Evolutionary conservation across 1,140 invertebrate species (phyloP), one percentile per base, ranked within the genome.

Genomic region (Drosophila busckii): DNA sequence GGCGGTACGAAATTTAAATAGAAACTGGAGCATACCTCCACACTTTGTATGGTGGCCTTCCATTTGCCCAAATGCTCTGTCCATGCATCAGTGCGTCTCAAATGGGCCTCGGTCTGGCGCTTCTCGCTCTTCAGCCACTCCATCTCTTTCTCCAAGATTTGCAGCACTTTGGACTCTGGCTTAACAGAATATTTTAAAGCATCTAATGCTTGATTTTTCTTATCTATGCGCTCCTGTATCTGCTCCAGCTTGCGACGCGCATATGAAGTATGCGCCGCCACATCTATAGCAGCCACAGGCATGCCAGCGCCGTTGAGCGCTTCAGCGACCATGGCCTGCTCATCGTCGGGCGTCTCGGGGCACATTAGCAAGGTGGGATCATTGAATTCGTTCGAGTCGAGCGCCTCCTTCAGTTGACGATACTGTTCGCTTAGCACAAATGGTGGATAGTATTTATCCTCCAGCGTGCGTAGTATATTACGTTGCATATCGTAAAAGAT

Each of bases 401-500:
- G 89, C 15, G 93, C 93, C 52, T 91, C 90, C 34, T 93, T 88
- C 86, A 96, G 91, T 65, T 92, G 91, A 64, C 93, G 93, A 80
- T 97, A 97, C 60, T 94, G 91, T 41, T 95, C 93, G 80, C 94
- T 96, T 4, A 95, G 90, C 26, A 97, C 89, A 86, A 97, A 97
- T 0, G 94, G 93, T 19, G 94, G 92, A 88, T 97, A 97, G 88
- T 96, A 94, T 78, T 96, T 94, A 42, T 96, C 93, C 86, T 97
- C 93, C 6, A 97, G 89, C 0, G 92, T 91, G 69, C 92, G 91
- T 12, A 94, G 90, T 5, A 97, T 92, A 59, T 92, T 91, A 19
- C 94, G 91, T 86, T 96, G 95, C 2, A 96, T 94, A 82, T 95
- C 93, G 71, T 93, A 95, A 88, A 97, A 96, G 13, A 96, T 94